Evolutionary conservation across 2,888 invertebrate genomes (phyloP).

Genomic region (Cheilosia pagana): DNA sequence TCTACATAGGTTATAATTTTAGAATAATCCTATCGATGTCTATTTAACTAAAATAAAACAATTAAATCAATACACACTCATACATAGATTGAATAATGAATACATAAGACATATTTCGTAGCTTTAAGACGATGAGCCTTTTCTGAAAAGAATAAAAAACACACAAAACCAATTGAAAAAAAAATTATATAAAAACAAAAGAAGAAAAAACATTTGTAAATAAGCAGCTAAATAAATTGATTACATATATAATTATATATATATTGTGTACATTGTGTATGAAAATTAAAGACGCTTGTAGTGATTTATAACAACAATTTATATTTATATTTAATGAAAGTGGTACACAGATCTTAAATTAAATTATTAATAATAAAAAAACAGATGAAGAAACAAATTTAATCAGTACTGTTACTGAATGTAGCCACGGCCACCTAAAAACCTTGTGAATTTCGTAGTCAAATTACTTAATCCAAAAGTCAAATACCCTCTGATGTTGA

Average conservation of each 20-base stretch:
- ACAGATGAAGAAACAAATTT: constrained; percentile 10
- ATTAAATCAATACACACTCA: constrained; percentile 52
- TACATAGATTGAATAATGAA: constrained; percentile 60
- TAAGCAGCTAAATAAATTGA: constrained; percentile 70
- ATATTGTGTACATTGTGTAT: constrained; percentile 50
- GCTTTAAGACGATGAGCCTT: constrained; percentile 75
- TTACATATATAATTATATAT: constrained; percentile 58
- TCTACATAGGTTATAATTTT: constrained; percentile 41
- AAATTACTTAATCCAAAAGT: too few relatives aligned
- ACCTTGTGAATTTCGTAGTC: too few relatives aligned
- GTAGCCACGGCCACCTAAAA: background rate
- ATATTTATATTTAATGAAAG: constrained; percentile 41
- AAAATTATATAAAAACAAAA: constrained; percentile 23
- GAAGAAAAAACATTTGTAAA: constrained; percentile 51
- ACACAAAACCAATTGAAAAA: constrained; percentile 18
- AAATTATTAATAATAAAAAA: constrained; percentile 29
- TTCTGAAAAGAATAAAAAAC: constrained; percentile 72
- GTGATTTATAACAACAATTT: constrained; percentile 67
- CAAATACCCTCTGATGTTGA: too few relatives aligned
- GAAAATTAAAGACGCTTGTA: constrained; percentile 68
- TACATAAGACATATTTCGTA: constrained; percentile 73
- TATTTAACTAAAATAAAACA: constrained; percentile 67
- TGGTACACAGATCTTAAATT: constrained; percentile 54
- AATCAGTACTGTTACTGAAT: constrained; percentile 13
- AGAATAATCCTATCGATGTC: constrained; percentile 74